phyloP scores from a whole-genome alignment of 2,113 vertebrate species.

The Rhodinocichla rosea region DNA sequence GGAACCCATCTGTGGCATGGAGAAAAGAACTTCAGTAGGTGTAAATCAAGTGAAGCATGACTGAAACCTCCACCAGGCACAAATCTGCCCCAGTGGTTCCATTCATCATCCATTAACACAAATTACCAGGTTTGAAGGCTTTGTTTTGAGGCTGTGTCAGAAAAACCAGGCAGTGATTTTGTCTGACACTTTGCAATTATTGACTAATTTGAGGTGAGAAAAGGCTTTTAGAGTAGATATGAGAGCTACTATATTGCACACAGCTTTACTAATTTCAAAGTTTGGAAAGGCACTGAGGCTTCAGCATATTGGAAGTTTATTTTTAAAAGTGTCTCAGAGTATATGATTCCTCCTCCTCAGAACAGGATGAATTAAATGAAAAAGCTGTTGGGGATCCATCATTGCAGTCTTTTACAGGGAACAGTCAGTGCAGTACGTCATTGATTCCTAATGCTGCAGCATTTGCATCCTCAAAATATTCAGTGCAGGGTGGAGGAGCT shows the following conservation, averaged over 20 bases:
- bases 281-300: not conserved
- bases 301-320: not conserved
- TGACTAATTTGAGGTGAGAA: conserved; percentile 29
- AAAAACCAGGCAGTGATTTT: conserved; percentile 14
- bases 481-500: accelerated
- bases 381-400: not conserved
- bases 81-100: not conserved
- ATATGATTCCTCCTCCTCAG: conserved; percentile 12
- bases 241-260: not conserved
- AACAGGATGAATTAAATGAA: conserved; percentile 14
- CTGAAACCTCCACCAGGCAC: not conserved
- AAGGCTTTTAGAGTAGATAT: not conserved
- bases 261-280: not conserved
- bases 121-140: not conserved
- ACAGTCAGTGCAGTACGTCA: not conserved
- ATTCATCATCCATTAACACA: not conserved
- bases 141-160: conserved; percentile 1
- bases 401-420: not conserved
- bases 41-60: not conserved
- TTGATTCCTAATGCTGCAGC: not conserved
- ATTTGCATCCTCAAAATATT: not conserved
- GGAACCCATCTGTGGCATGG: not conserved
- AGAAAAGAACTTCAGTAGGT: not conserved
- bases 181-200: not conserved
- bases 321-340: conserved; percentile 15